Conservation (phyloP, 2,888 invertebrate genomes). For the Rapana venosa region DNA sequence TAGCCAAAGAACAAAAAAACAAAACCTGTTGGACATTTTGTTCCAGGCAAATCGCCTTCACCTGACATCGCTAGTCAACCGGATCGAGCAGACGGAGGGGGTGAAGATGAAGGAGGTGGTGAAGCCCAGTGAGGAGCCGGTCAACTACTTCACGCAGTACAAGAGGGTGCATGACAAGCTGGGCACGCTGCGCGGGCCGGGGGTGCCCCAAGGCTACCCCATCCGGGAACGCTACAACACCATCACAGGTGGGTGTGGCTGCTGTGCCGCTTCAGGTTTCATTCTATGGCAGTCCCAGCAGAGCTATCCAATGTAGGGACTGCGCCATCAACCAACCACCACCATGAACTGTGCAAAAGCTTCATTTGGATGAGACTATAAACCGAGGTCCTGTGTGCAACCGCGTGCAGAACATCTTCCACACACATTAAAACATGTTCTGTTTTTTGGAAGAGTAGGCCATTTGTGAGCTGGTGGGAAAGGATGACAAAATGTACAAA, state of each 20-base stretch:
- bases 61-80: slow-evolving; percentile 66
- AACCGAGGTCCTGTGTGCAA: too few relatives aligned
- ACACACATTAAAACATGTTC: too few relatives aligned
- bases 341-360: slow-evolving; percentile 70
- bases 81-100: slow-evolving; percentile 70
- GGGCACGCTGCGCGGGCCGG: slow-evolving; percentile 72
- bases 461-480: too few relatives aligned
- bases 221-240: slow-evolving; percentile 71
- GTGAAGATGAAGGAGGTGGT: slow-evolving; percentile 64
- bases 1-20: too few relatives aligned
- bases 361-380: too few relatives aligned
- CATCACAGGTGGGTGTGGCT: slow-evolving; percentile 75
- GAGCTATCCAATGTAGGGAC: too few relatives aligned
- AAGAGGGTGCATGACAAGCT: slow-evolving; percentile 72
- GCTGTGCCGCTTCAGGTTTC: too few relatives aligned
- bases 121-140: slow-evolving; percentile 53
- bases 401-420: too few relatives aligned
- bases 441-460: too few relatives aligned
- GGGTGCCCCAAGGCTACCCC: slow-evolving; percentile 65
- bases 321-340: slow-evolving; percentile 51
- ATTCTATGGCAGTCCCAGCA: too few relatives aligned
- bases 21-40: slow-evolving; percentile 29
- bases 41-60: slow-evolving; percentile 70
- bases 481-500: too few relatives aligned
- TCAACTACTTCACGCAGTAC: slow-evolving; percentile 74